Evolutionary conservation across 2,888 invertebrate genomes (phyloP), one percentile per base, ranked within the genome.

Genomic region (Nemoura dubitans): DNA sequence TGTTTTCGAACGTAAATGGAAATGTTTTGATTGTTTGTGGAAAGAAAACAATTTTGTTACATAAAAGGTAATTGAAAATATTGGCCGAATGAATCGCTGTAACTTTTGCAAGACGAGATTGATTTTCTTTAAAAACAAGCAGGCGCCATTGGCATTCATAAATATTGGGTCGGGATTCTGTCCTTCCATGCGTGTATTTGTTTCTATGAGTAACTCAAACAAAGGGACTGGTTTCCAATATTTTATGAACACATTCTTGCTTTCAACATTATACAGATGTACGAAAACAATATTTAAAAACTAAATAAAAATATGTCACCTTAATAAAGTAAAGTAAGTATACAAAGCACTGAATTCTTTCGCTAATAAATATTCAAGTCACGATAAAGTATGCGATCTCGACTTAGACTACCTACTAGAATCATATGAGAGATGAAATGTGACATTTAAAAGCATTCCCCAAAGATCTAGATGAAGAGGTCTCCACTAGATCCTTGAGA

Each of bases 401-500:
- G 59, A 27, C 5, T 59, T 84, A 84, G 84, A 84, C 84, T 76
- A 76, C 29, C 36, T 36, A 80, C n/a, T 42, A 6, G 27, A 25
- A 83, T 26, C 36, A 76, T 30, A 80, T 7, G 78, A 36, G 78
- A 78, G 78, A 86, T 28, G n/a, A 59, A 85, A 84, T 85, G 84
- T 84, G 86, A 86, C 81, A 76, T 86, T 26, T 80, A 36, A 28
- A 83, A 80, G 84, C 85, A 86, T 43, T 80, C 26, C 29, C 76
- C 6, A 26, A 59, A 84, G 83, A 43, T n/a, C 59, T 2, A 83
- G 83, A 83, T 43, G 27, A 28, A 84, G 84, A 59, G 84, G 28
- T 76, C 7, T 30, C 7, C 7, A 26, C 78, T 21, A 76, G n/a
- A 5, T 36, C 36, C 36, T 36, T 6, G 36, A 3, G 5, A 36